Conservation (phyloP, 2,888 invertebrate genomes). For the Macropis europaea region DNA sequence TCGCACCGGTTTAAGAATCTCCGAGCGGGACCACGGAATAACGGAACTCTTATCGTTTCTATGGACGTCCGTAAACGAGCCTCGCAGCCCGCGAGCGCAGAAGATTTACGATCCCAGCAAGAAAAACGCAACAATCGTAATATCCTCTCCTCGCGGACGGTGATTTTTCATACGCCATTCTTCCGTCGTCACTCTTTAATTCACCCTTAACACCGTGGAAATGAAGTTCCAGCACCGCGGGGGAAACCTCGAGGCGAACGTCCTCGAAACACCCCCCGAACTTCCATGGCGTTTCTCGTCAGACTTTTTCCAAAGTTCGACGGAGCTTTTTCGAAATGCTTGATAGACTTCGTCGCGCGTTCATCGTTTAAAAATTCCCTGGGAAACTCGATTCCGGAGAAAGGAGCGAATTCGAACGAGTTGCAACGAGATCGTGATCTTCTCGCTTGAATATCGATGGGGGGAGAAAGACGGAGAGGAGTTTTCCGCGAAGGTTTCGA, state of each 20-base stretch:
- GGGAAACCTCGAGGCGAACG: neutral
- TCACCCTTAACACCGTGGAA: conserved; percentile 44
- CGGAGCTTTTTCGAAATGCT: neutral
- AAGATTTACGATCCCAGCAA: conserved; percentile 57
- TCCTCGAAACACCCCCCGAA: neutral
- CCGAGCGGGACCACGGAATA: neutral
- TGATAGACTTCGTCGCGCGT: conserved; percentile 19
- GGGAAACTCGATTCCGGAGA: neutral
- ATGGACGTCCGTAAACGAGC: conserved; percentile 23
- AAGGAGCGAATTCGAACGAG: neutral
- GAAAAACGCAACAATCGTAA: conserved; percentile 57
- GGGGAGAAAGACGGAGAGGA: neutral
- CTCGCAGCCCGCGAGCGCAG: conserved; percentile 5
- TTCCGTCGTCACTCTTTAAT: conserved; percentile 47
- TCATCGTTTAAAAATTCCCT: neutral
- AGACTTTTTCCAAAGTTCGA: neutral
- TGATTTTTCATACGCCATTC: conserved; percentile 53
- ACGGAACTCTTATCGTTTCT: conserved; percentile 30
- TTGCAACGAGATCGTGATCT: neutral
- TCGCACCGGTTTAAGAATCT: no score
- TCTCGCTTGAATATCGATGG: neutral
- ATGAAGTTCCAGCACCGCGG: neutral
- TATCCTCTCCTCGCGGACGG: conserved; percentile 51
- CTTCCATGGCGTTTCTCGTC: neutral
- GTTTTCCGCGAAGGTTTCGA: neutral